Evolutionary conservation across 2,797 vertebrate genomes (phyloP), one percentile per base, ranked within the genome.

Genomic region (Malurus splendens): DNA sequence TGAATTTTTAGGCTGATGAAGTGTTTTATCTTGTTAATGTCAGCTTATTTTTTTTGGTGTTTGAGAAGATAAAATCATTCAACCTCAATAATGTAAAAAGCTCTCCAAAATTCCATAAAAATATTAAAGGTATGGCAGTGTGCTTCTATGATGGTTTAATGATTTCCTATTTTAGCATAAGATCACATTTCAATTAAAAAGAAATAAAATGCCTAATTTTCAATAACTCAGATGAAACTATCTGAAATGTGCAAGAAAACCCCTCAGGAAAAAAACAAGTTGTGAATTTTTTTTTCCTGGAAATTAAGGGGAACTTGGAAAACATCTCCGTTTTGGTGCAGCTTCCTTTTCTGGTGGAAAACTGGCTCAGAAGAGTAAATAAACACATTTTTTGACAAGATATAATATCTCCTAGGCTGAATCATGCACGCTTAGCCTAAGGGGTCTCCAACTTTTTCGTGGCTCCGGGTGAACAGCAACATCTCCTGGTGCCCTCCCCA

Each of bases 381-480:
- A 89, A 77, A 72, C 41, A 14, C 10, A 3, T 56, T 84, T 81
- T 87, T 67, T 56, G 27, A 71, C 9, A 32, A 61, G 74, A 10
- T 76, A 25, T 36, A 41, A 5, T 56, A 59, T 67, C 70, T 81
- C 27, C 64, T 41, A 60, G 54, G 71, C 51, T 72, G 85, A 38
- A 55, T 82, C 33, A 61, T 59, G n/a, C 0, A 24, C 55, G 60
- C 50, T n/a, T 85, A 88, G 86, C 91, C 90, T 86, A 65, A 90
- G 59, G 82, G 79, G 87, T 83, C 93, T 82, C 73, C 59, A 67
- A 77, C 42, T 52, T 91, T 93, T 93, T 12, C 52, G 30, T 75
- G 74, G 66, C 91, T 90, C 6, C 10, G 0, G 88, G 90, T 93
- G 72, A 94, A 38, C 72, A 85, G 85, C 64, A 89, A 57, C 72